phyloP scores from a whole-genome alignment of 2,888 invertebrate genomes.

The Dryococelus australis region DNA sequence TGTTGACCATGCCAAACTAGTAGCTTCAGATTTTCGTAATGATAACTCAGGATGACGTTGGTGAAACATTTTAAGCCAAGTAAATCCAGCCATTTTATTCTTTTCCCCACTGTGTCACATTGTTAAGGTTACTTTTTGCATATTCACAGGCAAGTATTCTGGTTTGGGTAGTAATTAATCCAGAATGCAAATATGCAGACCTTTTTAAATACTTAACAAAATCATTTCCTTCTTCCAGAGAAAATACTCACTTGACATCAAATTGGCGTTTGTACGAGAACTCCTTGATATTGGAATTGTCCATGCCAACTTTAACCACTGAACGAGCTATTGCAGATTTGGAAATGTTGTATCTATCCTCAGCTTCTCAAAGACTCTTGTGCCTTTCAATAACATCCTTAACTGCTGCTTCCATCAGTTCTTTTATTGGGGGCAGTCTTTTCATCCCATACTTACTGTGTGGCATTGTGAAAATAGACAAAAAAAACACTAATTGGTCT shows the following conservation, averaged over 20 bases:
- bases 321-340: no score
- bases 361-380: no score
- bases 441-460: no score
- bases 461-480: no score
- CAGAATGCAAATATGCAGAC: slow-evolving; percentile 44
- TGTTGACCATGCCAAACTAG: slow-evolving; percentile 46
- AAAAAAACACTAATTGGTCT: no score
- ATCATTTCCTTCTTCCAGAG: slow-evolving; percentile 41
- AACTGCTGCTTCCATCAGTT: neutral
- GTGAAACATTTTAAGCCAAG: slow-evolving; percentile 46
- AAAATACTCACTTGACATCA: slow-evolving; percentile 39
- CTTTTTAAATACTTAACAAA: slow-evolving; percentile 42
- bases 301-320: no score
- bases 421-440: no score
- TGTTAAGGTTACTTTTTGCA: no score
- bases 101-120: slow-evolving; percentile 36
- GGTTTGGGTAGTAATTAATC: slow-evolving; percentile 49
- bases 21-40: slow-evolving; percentile 46
- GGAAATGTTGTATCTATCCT: no score
- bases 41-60: slow-evolving; percentile 45
- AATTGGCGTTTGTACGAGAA: neutral
- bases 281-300: neutral
- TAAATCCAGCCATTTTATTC: slow-evolving; percentile 39
- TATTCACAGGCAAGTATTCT: slow-evolving; percentile 50
- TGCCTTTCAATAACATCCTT: no score